Conservation (phyloP, 2,797 vertebrate species). For the Acrossocheilus wenchowensis region DNA sequence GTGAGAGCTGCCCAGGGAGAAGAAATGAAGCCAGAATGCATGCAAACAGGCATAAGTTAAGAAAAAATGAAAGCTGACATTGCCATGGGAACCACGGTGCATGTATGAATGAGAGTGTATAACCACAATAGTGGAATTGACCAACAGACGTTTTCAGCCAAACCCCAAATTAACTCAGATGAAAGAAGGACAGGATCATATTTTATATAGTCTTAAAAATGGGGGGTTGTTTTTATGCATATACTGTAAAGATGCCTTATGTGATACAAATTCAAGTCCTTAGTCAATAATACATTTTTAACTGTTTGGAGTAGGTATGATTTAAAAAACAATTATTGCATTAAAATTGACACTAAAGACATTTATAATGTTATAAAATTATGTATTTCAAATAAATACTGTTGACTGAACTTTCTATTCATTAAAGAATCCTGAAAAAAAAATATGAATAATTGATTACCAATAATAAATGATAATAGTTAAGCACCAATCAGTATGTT, state of each 20-base stretch:
- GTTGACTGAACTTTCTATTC: too few relatives aligned
- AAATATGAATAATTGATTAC: too few relatives aligned
- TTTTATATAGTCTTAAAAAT: not conserved
- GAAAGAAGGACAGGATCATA: not conserved
- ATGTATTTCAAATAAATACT: too few relatives aligned
- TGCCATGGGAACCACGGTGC: conserved; percentile 64
- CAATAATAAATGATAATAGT: too few relatives aligned
- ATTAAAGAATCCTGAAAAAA: too few relatives aligned
- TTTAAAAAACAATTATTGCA: too few relatives aligned
- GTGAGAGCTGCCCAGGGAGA: conserved; percentile 52
- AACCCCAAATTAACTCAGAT: conserved; percentile 15
- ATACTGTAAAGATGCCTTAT: not conserved
- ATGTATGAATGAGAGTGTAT: conserved; percentile 18
- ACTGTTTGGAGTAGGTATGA: too few relatives aligned
- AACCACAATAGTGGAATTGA: conserved; percentile 51
- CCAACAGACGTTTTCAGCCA: conserved; percentile 51
- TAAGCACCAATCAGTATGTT: too few relatives aligned
- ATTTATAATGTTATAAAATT: too few relatives aligned
- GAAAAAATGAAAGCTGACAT: conserved; percentile 67
- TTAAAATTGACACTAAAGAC: too few relatives aligned
- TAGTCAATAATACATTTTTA: not conserved
- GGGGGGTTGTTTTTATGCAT: not conserved
- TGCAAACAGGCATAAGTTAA: conserved; percentile 59
- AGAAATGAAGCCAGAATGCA: conserved; percentile 38
- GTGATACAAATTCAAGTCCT: not conserved